Conservation (phyloP, 2,797 vertebrate genomes). For the Pangasius sanitwongsei region DNA sequence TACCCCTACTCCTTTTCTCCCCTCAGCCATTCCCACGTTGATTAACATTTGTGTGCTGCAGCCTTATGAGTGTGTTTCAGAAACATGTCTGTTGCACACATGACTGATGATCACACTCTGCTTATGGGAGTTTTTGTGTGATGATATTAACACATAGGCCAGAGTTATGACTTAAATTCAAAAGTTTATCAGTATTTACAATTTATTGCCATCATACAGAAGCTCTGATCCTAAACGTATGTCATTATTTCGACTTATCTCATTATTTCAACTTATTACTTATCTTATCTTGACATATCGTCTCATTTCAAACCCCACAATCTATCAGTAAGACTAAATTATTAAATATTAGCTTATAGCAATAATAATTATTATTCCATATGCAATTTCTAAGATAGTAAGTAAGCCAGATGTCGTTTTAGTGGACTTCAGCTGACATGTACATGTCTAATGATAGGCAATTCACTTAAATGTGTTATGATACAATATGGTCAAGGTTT, state of each 20-base stretch:
- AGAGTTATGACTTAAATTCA: background rate
- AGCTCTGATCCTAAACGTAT: background rate
- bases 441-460: too few relatives aligned
- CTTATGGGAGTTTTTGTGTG: background rate
- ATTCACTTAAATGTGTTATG: too few relatives aligned
- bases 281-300: background rate
- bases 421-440: too few relatives aligned
- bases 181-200: background rate
- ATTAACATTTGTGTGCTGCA: background rate
- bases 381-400: too few relatives aligned
- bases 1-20: conserved; percentile 22
- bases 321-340: too few relatives aligned
- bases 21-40: background rate
- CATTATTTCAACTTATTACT: too few relatives aligned
- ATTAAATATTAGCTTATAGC: too few relatives aligned
- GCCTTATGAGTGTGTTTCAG: background rate
- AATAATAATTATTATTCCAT: too few relatives aligned
- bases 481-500: too few relatives aligned
- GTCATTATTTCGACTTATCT: background rate
- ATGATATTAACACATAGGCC: background rate
- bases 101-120: background rate
- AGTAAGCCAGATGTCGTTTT: too few relatives aligned
- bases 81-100: background rate
- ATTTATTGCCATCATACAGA: background rate
- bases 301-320: background rate